phyloP scores from a whole-genome alignment of 2,113 vertebrate species.

The Myiozetetes cayanensis region DNA sequence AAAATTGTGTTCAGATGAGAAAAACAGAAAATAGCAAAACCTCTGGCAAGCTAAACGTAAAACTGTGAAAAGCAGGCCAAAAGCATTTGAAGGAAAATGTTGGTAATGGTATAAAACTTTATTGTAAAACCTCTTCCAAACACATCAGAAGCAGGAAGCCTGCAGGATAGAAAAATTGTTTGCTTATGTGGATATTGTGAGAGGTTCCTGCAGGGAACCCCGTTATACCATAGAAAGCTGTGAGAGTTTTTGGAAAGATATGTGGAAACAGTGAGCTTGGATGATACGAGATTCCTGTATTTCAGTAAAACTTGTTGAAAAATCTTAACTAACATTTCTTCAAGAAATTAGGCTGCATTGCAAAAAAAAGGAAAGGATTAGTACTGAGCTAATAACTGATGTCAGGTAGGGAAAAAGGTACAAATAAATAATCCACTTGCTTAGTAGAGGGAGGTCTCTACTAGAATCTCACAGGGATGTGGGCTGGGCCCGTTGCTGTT shows the following conservation, averaged over 20 bases:
- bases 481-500: not conserved
- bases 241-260: not conserved
- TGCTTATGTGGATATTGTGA: not conserved
- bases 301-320: not conserved
- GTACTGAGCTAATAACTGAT: not conserved
- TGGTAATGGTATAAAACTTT: slow-evolving; percentile 5
- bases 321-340: not conserved
- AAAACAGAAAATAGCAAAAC: slow-evolving; percentile 43
- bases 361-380: not conserved
- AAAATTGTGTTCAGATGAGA: not conserved
- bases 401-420: not conserved
- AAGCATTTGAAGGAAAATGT: slow-evolving; percentile 24
- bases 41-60: not conserved
- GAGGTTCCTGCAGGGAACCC: not conserved
- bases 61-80: not conserved
- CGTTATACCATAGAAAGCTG: not conserved
- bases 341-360: not conserved
- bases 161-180: not conserved
- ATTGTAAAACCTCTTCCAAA: slow-evolving; percentile 30
- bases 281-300: not conserved
- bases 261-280: not conserved
- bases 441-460: not conserved
- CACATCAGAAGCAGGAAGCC: not conserved
- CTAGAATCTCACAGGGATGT: not conserved
- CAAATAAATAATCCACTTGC: not conserved